These are phyloP conservation scores for Cecropterus lyciades DNA, from an alignment of 1,140 invertebrate species.

Conservation along the genomic window DNA sequence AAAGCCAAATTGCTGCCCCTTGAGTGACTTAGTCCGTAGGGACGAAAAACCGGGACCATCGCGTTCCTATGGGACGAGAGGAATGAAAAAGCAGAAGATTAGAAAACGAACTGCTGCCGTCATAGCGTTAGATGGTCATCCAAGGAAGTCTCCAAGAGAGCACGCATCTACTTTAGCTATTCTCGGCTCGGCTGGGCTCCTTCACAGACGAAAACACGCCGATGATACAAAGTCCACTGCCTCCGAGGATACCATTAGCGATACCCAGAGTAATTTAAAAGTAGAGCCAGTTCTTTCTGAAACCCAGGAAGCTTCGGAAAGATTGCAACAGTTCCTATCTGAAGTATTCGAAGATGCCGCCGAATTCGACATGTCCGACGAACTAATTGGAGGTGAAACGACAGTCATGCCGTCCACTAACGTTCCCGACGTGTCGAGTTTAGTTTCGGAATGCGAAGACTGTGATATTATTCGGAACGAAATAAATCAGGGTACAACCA, in stretches of 20 bases:
- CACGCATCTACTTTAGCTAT: slow-evolving; percentile 94
- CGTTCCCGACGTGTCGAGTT: slow-evolving; percentile 65
- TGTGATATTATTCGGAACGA: slow-evolving; percentile 75
- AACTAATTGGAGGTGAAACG: slow-evolving; percentile 60
- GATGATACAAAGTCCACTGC: slow-evolving; percentile 79
- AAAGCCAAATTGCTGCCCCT: slow-evolving; percentile 83
- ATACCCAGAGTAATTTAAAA: slow-evolving; percentile 63
- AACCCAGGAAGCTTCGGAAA: slow-evolving; percentile 68
- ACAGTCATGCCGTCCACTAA: slow-evolving; percentile 58
- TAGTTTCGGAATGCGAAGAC: slow-evolving; percentile 72
- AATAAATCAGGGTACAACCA: slow-evolving; percentile 56
- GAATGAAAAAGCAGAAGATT: slow-evolving; percentile 74
- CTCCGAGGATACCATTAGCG: slow-evolving; percentile 76
- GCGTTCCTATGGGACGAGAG: slow-evolving; percentile 74
- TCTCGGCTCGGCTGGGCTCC: slow-evolving; percentile 86
- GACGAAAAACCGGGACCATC: slow-evolving; percentile 72
- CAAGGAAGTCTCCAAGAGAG: slow-evolving; percentile 92
- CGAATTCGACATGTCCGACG: slow-evolving; percentile 73
- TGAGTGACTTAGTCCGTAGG: slow-evolving; percentile 67
- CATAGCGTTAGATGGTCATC: slow-evolving; percentile 84
- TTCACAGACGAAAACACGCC: slow-evolving; percentile 82
- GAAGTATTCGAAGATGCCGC: slow-evolving; percentile 76
- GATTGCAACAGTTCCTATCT: slow-evolving; percentile 74
- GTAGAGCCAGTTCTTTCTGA: slow-evolving; percentile 64
- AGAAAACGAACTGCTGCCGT: slow-evolving; percentile 62